Evolutionary conservation across 2,113 vertebrate species (phyloP).

Genomic region (Galbula dea): DNA sequence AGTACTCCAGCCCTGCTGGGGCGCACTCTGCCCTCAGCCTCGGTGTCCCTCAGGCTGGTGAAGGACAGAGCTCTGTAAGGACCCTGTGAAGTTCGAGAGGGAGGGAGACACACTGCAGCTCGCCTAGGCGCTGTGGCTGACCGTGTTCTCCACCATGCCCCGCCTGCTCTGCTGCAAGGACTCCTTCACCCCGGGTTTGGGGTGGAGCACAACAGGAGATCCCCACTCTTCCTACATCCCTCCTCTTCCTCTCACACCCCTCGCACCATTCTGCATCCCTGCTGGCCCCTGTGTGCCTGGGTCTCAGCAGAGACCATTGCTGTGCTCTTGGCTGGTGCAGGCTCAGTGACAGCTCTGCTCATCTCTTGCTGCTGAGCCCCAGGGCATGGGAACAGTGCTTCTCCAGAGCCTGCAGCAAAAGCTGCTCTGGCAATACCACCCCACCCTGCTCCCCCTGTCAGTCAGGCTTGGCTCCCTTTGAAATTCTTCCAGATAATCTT

Average conservation of each 20-base stretch:
- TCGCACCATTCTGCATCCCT: not conserved
- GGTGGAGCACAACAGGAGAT: not conserved
- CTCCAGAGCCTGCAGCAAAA: not conserved
- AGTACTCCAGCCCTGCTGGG: not conserved
- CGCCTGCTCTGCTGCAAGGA: not conserved
- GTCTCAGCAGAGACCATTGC: not conserved
- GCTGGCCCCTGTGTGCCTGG: not conserved
- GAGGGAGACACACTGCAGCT: not conserved
- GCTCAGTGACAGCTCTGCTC: not conserved
- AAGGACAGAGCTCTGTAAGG: not conserved
- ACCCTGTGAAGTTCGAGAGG: not conserved
- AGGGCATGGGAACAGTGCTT: not conserved
- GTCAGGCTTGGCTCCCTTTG: not conserved
- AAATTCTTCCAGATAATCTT: not conserved
- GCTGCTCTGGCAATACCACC: not conserved
- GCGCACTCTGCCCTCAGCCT: not conserved
- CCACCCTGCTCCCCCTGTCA: not conserved
- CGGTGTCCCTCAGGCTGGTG: not conserved
- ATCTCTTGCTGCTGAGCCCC: not conserved
- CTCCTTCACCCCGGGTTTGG: not conserved
- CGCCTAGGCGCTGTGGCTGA: not conserved
- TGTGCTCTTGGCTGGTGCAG: not conserved
- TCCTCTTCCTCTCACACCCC: not conserved
- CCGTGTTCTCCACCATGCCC: rapidly evolving
- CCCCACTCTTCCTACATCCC: too few species aligned